Evolutionary conservation across 2,113 vertebrate species (phyloP), one percentile per base, ranked within the genome.

Genomic region (Ivindomyrus marchei): DNA sequence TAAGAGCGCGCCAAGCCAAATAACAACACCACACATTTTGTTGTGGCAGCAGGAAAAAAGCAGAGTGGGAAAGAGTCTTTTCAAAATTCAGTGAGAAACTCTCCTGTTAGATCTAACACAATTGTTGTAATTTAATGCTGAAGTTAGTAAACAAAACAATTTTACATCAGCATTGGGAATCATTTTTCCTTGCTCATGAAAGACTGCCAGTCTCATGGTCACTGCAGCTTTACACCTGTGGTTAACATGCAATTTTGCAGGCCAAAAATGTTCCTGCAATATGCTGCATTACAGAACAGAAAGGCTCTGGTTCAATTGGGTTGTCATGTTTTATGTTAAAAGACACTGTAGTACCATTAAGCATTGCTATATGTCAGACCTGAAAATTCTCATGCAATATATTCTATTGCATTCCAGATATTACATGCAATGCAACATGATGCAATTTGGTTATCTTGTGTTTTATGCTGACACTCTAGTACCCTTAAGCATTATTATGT

Each of bases 1-100:
- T 89, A 90, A 46, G 46, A 46, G 5, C 1, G 1, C 2, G 90
- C 90, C 91, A 91, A 92, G 74, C 88, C 46, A 91, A 85, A 92
- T 53, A 91, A 53, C 6, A 89, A 53, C 52, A 84, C 4, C 86
- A 27, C 36, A 88, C 49, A 24, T 66, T 77, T 10, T 39, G 24
- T 83, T 24, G 49, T 42, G 47, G 42, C 80, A 53, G 15, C 31
- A 58, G 46, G 27, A 27, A 52, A 70, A 21, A 19, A 27, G 15
- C 4, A n/a, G 39, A 31, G 19, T 86, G 58, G 21, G 36, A 46
- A n/a, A 80, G 36, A 17, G 62, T 36, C 1, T 45, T 87, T 46
- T 9, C 5, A 83, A 80, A n/a, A 7, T 1, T 39, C 19, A 9
- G 46, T 19, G 31, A 27, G 56, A 88, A 8, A 87, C 2, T 53